Evolutionary conservation across 2,888 invertebrate species (phyloP), one percentile per base, ranked within the genome.

Genomic region (Gari tellinella): DNA sequence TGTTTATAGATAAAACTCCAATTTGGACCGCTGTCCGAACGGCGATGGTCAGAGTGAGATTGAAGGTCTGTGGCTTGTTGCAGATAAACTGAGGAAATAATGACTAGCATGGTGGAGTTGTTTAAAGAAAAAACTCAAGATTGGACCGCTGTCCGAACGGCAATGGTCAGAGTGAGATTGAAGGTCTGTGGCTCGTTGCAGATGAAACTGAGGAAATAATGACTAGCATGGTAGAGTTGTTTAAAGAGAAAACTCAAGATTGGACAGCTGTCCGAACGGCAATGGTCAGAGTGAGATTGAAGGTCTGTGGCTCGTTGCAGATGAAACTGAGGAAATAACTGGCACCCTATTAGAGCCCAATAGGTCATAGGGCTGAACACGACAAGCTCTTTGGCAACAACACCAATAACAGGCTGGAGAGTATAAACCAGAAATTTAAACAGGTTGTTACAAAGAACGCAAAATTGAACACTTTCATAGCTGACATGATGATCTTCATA

Each of bases 31-130:
- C 45, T 14, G 40, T 60, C 1, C 51, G 46, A 68, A 55, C 45
- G 60, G 67, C 2, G 61, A 68, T 26, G 67, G 60, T n/a, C 60
- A 65, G 17, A 48, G 49, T 49, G 64, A 65, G 21, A 56, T 55
- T 1, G 64, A 48, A 4, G 64, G 55, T 15, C 55, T 56, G 19
- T 64, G 64, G 64, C 25, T 64, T 38, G 64, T 64, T 17, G 55
- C 64, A 15, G 51, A 65, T 19, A 65, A 38, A 49, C 65, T 23
- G 49, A 52, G 14, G 58, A 57, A 14, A 51, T 57, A 41, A 65
- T 65, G 12, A 40, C 56, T 8, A 15, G 41, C 25, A 51, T 65
- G 57, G 38, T 65, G 1, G 14, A n/a, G 14, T 12, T 65, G 21
- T 65, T 65, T 17, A 65, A 65, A 43, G 65, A 65, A 2, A 56